Conservation (phyloP, 2,888 invertebrate genomes). For the Acanthopleura granulata region DNA sequence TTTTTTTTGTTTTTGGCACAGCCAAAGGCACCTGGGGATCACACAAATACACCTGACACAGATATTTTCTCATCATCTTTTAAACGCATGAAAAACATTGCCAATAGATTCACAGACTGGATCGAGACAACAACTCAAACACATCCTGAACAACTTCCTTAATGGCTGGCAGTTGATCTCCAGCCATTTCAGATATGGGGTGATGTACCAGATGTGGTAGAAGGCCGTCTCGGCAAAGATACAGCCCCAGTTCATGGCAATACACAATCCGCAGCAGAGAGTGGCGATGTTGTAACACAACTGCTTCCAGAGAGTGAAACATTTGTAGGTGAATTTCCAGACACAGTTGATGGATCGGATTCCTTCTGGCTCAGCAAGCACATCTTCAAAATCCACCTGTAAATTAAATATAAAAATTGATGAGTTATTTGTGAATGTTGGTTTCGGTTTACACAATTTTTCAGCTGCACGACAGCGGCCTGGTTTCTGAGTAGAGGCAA, state of each 20-base stretch:
- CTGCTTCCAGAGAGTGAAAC: slow-evolving; percentile 77
- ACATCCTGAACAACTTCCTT: slow-evolving; percentile 31
- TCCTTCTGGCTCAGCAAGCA: slow-evolving; percentile 32
- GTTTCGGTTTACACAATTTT: too few relatives aligned
- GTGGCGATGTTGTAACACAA: slow-evolving; percentile 79
- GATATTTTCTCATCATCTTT: slow-evolving; percentile 22
- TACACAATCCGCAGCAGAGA: slow-evolving; percentile 77
- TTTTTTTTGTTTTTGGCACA: too few relatives aligned
- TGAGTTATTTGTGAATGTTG: too few relatives aligned
- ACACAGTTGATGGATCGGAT: slow-evolving; percentile 74
- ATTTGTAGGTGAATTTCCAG: slow-evolving; percentile 77
- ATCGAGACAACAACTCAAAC: slow-evolving; percentile 35
- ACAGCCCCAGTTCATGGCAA: slow-evolving; percentile 75
- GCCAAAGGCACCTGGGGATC: too few relatives aligned
- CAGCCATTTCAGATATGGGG: slow-evolving; percentile 38
- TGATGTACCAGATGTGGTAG: slow-evolving; percentile 59
- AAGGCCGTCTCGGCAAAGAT: slow-evolving; percentile 74
- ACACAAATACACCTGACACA: too few relatives aligned
- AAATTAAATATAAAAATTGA: slow-evolving; percentile 13
- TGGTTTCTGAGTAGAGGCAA: too few relatives aligned
- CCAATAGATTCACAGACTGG: slow-evolving; percentile 43
- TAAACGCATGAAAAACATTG: slow-evolving; percentile 36
- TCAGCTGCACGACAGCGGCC: too few relatives aligned
- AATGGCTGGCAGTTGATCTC: slow-evolving; percentile 71
- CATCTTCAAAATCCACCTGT: slow-evolving; percentile 71